Evolutionary conservation across 1,140 invertebrate species (phyloP), one percentile per base, ranked within the genome.

Genomic region (Xylocopa sonorina): DNA sequence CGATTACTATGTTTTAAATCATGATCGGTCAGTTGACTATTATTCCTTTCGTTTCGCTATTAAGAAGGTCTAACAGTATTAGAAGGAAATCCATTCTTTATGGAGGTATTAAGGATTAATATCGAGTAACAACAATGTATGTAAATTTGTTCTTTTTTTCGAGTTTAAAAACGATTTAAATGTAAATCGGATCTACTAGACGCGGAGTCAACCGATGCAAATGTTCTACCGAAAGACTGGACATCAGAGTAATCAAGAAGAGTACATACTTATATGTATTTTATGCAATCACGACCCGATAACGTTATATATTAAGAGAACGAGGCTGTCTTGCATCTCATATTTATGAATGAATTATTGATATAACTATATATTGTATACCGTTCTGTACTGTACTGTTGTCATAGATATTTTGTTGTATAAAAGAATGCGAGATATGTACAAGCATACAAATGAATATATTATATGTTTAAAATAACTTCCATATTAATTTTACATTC

Each of bases 401-500:
- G 86, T 90, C 87, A 90, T 92, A 90, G 90, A 87, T 92, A 92
- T 92, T 92, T 92, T 92, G 88, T 92, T 92, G 91, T 92, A 92
- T 88, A 88, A 84, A 86, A 80, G 81, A 82, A 89, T 88, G 71
- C 77, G 57, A 87, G 83, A 89, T 83, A 91, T 91, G 88, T 92
- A 92, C 89, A 88, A 90, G 87, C 87, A 89, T 91, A 92, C 81
- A 90, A 91, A 92, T 88, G 87, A 87, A 91, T 90, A 92, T 90
- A 91, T 91, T 92, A 91, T 92, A 92, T 92, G 91, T 92, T 92
- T 92, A 91, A 92, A 90, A 80, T 91, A 92, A 76, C 58, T 6
- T 67, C 21, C 7, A 51, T 12, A 6, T 58, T 6, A 16, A 53
- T 72, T 48, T 18, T 74, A 38, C 0, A 38, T 21, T 55, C 27